A percentile compares a stretch with the other conserved stretches of the same genome.
Evolutionary conservation across 2,113 vertebrate species (phyloP).

Genomic region (Coptodon bakossiorum): DNA sequence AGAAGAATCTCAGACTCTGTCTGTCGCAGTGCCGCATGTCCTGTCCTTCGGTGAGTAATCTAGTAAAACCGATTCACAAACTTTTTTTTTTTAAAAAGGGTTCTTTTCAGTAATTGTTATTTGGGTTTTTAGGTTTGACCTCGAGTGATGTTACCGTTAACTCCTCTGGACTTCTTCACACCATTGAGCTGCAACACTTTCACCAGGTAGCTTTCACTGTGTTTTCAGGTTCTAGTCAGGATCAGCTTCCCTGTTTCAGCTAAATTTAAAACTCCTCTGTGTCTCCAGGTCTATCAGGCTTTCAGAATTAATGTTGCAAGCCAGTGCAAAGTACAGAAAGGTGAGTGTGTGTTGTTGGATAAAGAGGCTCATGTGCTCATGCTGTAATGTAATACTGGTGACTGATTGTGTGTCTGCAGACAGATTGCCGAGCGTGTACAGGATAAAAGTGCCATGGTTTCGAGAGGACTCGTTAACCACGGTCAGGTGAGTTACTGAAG

Average conservation of each 20-base stretch:
- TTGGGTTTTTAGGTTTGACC: slow-evolving; percentile 74
- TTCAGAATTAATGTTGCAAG: slow-evolving; percentile 84
- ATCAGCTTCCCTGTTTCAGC: neutral
- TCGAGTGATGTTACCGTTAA: slow-evolving; percentile 78
- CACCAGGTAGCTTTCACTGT: slow-evolving; percentile 71
- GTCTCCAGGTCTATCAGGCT: slow-evolving; percentile 88
- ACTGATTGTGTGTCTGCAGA: slow-evolving; percentile 63
- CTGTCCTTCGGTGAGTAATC: slow-evolving; percentile 86
- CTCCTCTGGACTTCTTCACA: slow-evolving; percentile 83
- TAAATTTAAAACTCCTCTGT: neutral
- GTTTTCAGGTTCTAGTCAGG: neutral
- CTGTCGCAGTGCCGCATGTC: slow-evolving; percentile 80
- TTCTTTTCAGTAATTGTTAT: neutral
- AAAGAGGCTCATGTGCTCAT: neutral
- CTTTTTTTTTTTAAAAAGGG: neutral
- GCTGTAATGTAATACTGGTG: neutral
- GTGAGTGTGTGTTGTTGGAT: slow-evolving; percentile 56
- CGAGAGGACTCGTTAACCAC: slow-evolving; percentile 83
- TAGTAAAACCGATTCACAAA: neutral
- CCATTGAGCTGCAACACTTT: slow-evolving; percentile 83
- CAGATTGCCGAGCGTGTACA: slow-evolving; percentile 81
- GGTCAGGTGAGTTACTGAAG: slow-evolving; percentile 66
- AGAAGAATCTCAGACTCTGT: slow-evolving; percentile 72
- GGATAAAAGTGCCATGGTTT: slow-evolving; percentile 88
- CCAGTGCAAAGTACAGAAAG: slow-evolving; percentile 79